These are phyloP conservation scores for Takifugu bimaculatus DNA, from an alignment of 2,113 vertebrate species.

Conservation along the genomic window DNA sequence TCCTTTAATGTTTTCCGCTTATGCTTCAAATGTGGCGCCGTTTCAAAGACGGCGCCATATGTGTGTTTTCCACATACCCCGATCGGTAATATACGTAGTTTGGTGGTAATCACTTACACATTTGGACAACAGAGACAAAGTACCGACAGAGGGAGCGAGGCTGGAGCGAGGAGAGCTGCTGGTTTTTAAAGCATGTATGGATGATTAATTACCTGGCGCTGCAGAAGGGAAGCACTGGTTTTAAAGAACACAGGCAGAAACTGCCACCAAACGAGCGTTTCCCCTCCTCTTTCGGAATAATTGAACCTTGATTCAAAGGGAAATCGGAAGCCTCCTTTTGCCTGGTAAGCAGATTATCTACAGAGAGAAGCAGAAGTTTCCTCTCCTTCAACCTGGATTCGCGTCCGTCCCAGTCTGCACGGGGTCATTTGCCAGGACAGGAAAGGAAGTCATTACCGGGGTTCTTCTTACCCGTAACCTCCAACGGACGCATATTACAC, in stretches of 20 bases:
- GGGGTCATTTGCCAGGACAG: conserved; percentile 70
- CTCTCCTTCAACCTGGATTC: conserved; percentile 54
- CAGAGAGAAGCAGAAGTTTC: conserved; percentile 62
- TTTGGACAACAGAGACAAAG: conserved; percentile 67
- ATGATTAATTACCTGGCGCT: conserved; percentile 75
- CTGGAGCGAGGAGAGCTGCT: conserved; percentile 56
- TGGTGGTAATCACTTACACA: conserved; percentile 70
- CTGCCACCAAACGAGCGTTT: conserved; percentile 55
- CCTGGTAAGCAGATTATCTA: conserved; percentile 67
- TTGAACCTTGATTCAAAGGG: conserved; percentile 77
- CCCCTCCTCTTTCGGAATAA: conserved; percentile 65
- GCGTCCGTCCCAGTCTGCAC: conserved; percentile 59
- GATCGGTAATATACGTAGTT: conserved; percentile 73
- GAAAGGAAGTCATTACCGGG: conserved; percentile 63
- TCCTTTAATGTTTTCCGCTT: conserved; percentile 56
- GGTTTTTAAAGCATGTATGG: conserved; percentile 74
- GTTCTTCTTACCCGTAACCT: conserved; percentile 67
- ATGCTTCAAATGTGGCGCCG: conserved; percentile 64
- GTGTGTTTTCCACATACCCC: conserved; percentile 70
- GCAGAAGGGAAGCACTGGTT: conserved; percentile 68
- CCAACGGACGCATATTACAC: conserved; percentile 68
- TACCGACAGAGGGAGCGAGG: conserved; percentile 46
- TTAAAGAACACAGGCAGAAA: conserved; percentile 63
- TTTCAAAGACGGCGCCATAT: conserved; percentile 70
- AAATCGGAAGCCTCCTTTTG: conserved; percentile 62